Conservation (phyloP, 2,797 vertebrate species). For the Coluber constrictor region DNA sequence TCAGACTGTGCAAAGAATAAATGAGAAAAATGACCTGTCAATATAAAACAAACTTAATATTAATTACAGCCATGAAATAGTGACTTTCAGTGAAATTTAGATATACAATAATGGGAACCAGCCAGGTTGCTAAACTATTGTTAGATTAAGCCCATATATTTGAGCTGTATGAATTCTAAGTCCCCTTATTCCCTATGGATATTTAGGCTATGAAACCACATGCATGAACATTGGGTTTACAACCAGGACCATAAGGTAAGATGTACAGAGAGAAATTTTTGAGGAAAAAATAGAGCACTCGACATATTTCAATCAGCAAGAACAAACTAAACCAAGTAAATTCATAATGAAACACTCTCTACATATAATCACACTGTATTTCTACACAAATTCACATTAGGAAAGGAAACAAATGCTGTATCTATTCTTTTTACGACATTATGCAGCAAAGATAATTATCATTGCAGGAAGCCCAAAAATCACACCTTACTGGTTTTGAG, state of each 20-base stretch:
- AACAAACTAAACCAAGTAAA: background rate
- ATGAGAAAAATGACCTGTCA: background rate
- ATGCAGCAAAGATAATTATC: background rate
- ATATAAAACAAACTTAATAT: background rate
- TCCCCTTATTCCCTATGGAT: background rate
- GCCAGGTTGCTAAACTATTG: background rate
- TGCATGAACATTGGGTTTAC: background rate
- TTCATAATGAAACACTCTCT: background rate
- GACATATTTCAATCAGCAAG: background rate
- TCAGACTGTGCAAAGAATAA: background rate
- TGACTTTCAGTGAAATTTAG: background rate
- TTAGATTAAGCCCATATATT: background rate
- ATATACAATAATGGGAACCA: background rate
- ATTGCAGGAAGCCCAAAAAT: background rate
- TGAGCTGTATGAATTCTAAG: constrained; percentile 27
- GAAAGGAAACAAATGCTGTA: background rate
- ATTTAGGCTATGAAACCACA: constrained; percentile 7
- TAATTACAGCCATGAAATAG: background rate
- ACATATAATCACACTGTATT: background rate
- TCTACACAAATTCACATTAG: background rate
- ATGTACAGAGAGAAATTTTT: fast-evolving
- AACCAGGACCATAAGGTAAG: background rate
- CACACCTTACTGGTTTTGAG: background rate
- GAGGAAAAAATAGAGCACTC: background rate
- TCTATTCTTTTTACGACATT: background rate